Evolutionary conservation across 1,140 invertebrate species (phyloP), one percentile per base, ranked within the genome.

Genomic region (Penaeus indicus): DNA sequence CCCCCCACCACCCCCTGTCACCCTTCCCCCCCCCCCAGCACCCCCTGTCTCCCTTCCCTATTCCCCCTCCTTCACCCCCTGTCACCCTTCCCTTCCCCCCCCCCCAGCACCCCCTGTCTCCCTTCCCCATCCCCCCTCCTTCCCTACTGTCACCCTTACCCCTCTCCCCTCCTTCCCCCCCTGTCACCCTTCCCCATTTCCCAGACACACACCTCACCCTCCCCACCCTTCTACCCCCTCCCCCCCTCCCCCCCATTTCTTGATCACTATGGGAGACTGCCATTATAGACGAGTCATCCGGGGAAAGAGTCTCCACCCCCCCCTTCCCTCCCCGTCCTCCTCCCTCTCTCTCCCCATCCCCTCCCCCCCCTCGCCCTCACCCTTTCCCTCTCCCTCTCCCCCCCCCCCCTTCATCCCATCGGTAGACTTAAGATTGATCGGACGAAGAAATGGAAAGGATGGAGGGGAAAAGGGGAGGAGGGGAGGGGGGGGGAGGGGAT

Each of bases 151-250:
- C 62, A 10, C 38, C 25, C 22, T 38, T 27, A 22, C 25, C 63
- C 81, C 63, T 62, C 32, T 62, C 64, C 81, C 42, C 61, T 83
- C 81, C 64, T 62, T 83, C 81, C 63, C 81, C 63, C 47, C 64
- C 61, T 63, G 32, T 83, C 81, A 63, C 61, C 63, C 61, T 63
- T 62, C 63, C 64, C 72, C 84, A 60, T 27, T 69, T 25, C 67
- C 4, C 22, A 22, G 67, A 10, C 67, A 69, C 67, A 69, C 27
- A 22, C 67, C 67, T 27, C 21, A 21, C 1, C 27, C 19, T 27
- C 67, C n/a, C n/a, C 67, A 10, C 67, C 11, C 27, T 27, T 25
- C 67, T 27, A 13, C 67, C 16, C 64, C 18, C 67, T 38, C 69
- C n/a, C 19, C n/a, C 69, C 69, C n/a, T n/a, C 25, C 4, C 25